These are phyloP conservation scores for Sipha maydis DNA, from an alignment of 2,888 invertebrate genomes.

Conservation along the genomic window DNA sequence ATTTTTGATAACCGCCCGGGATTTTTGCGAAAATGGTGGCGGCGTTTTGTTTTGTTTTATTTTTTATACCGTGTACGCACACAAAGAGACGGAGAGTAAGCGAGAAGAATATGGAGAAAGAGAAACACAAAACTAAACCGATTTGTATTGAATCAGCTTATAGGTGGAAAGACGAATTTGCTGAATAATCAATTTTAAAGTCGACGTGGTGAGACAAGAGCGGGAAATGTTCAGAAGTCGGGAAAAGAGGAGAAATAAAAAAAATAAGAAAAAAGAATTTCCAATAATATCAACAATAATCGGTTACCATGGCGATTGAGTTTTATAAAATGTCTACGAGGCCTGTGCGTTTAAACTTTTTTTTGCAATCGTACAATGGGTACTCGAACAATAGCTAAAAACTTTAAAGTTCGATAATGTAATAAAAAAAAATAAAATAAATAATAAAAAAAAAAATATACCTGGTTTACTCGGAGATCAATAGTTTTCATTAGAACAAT, in stretches of 20 bases:
- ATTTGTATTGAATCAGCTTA: constrained; percentile 57
- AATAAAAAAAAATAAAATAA: constrained; percentile 19
- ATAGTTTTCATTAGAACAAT: constrained; percentile 61
- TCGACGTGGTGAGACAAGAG: constrained; percentile 17
- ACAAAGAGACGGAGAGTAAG: not conserved
- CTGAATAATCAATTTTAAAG: constrained; percentile 62
- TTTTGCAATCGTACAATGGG: constrained; percentile 42
- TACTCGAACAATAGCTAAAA: constrained; percentile 60
- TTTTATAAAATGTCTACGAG: constrained; percentile 57
- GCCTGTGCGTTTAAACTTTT: constrained; percentile 57
- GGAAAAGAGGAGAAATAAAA: constrained; percentile 31
- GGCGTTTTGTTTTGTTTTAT: constrained; percentile 11
- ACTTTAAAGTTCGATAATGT: constrained; percentile 61
- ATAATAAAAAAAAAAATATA: constrained; percentile 25
- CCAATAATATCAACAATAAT: constrained; percentile 62
- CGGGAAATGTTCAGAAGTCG: constrained; percentile 53
- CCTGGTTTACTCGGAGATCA: constrained; percentile 47
- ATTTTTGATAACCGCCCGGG: constrained; percentile 3
- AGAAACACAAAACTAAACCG: constrained; percentile 45
- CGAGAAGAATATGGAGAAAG: not conserved
- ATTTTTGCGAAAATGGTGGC: not conserved
- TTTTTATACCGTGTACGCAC: not conserved
- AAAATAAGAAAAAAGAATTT: constrained; percentile 58
- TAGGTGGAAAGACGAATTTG: constrained; percentile 45
- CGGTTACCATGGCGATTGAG: constrained; percentile 61